phyloP scores from a whole-genome alignment of 35 echinoderm and acorn worm species.

The Apostichopus californicus region DNA sequence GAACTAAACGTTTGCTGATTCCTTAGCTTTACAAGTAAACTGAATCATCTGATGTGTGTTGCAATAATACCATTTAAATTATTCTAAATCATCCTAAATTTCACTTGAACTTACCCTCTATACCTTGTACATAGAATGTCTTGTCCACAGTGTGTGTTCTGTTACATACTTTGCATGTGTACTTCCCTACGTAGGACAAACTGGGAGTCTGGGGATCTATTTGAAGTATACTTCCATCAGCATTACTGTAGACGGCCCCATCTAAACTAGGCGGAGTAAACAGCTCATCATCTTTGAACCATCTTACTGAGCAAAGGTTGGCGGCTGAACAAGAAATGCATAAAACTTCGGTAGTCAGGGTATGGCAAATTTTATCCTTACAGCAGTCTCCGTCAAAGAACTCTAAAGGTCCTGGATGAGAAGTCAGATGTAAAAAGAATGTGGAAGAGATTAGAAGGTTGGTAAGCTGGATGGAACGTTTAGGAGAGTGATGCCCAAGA shows the following conservation, averaged over 20 bases:
- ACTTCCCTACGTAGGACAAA: not conserved
- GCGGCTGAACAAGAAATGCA: slow-evolving; percentile 21
- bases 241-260: not conserved
- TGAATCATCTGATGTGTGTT: no score
- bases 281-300: not conserved
- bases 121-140: not conserved
- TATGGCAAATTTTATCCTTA: not conserved
- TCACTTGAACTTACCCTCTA: not conserved
- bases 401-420: not conserved
- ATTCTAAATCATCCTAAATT: not conserved
- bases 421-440: not conserved
- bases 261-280: not conserved
- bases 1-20: no score
- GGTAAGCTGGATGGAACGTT: no score
- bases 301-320: slow-evolving; percentile 1
- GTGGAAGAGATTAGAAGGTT: no score
- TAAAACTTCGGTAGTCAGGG: not conserved
- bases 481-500: no score
- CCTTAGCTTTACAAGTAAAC: no score
- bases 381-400: not conserved
- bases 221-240: not conserved
- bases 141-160: not conserved
- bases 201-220: not conserved
- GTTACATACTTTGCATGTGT: slow-evolving; percentile 15
- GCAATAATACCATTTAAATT: not conserved